Percentiles rank a stretch among this genome's conserved stretches.
phyloP scores from a whole-genome alignment of 1,140 invertebrate species.

The Leptoteleia sp. region DNA sequence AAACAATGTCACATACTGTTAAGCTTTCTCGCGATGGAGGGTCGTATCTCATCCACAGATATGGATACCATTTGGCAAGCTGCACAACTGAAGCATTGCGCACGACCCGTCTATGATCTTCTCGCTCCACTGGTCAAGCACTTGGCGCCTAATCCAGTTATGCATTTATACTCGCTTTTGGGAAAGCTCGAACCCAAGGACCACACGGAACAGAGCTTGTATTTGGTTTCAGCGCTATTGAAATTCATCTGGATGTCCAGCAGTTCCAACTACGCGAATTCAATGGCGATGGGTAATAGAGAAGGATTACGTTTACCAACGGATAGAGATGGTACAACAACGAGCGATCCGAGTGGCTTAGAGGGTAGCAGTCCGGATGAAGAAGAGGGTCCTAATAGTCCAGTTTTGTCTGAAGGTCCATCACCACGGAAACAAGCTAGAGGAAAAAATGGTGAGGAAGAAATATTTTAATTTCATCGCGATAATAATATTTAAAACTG shows the following conservation, averaged over 20 bases:
- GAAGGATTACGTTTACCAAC: slow-evolving; percentile 69
- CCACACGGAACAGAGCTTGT: slow-evolving; percentile 96
- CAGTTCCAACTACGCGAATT: slow-evolving; percentile 80
- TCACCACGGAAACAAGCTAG: slow-evolving; percentile 80
- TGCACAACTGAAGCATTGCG: slow-evolving; percentile 96
- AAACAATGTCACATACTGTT: slow-evolving; percentile 96
- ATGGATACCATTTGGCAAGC: slow-evolving; percentile 96
- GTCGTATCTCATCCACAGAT: slow-evolving; percentile 93
- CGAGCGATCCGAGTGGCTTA: slow-evolving; percentile 84
- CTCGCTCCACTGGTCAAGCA: slow-evolving; percentile 94
- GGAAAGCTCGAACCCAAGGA: slow-evolving; percentile 92
- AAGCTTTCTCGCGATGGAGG: slow-evolving; percentile 95
- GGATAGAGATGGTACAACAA: slow-evolving; percentile 80
- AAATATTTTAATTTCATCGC: no score
- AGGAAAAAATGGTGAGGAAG: slow-evolving; percentile 73
- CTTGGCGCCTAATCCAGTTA: slow-evolving; percentile 91
- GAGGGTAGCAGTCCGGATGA: slow-evolving; percentile 90
- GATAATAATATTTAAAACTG: no score
- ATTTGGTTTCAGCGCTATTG: slow-evolving; percentile 92
- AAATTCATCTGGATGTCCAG: slow-evolving; percentile 94
- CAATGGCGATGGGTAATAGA: slow-evolving; percentile 77
- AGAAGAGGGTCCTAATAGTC: slow-evolving; percentile 82
- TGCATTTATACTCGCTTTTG: slow-evolving; percentile 92
- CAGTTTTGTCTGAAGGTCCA: slow-evolving; percentile 79
- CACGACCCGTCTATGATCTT: slow-evolving; percentile 95